Evolutionary conservation across 1,140 invertebrate genomes (phyloP).

Genomic region (Drosophila sucinea): DNA sequence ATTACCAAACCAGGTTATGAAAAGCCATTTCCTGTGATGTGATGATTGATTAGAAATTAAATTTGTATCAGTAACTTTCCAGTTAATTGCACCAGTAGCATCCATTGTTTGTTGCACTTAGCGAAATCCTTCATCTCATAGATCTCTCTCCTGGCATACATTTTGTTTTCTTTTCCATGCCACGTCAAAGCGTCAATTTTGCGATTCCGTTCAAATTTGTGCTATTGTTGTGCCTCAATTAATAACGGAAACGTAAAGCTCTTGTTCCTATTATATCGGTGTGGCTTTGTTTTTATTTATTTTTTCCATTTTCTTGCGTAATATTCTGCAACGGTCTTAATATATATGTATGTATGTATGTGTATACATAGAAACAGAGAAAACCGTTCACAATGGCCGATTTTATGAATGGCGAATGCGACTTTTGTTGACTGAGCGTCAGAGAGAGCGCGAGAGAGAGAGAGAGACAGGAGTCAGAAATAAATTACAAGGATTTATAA

Average conservation of each 20-base stretch:
- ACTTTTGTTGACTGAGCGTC: neutral
- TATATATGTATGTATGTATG: neutral
- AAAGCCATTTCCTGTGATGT: no score
- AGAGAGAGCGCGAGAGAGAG: neutral
- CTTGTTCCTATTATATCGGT: constrained; percentile 9
- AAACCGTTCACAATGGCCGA: neutral
- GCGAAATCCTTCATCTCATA: neutral
- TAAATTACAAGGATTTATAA: constrained; percentile 78
- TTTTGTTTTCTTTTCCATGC: neutral
- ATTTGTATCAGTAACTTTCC: neutral
- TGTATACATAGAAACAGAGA: neutral
- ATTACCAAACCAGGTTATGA: no score
- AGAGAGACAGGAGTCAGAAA: constrained; percentile 49
- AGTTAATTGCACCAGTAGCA: neutral
- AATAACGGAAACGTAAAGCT: constrained; percentile 12
- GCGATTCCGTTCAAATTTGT: constrained; percentile 9
- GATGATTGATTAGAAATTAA: no score
- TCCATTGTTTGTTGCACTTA: neutral
- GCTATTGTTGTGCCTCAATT: constrained; percentile 6
- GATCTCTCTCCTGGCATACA: neutral
- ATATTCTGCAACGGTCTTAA: constrained; percentile 4
- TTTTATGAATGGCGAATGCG: constrained; percentile 27
- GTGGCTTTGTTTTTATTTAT: constrained; percentile 13
- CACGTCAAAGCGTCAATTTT: neutral
- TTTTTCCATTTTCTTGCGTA: constrained; percentile 4